A percentile compares a stretch with the other conserved stretches of the same genome.
phyloP scores from a whole-genome alignment of 2,888 invertebrate genomes.

The Phorcus lineatus region DNA sequence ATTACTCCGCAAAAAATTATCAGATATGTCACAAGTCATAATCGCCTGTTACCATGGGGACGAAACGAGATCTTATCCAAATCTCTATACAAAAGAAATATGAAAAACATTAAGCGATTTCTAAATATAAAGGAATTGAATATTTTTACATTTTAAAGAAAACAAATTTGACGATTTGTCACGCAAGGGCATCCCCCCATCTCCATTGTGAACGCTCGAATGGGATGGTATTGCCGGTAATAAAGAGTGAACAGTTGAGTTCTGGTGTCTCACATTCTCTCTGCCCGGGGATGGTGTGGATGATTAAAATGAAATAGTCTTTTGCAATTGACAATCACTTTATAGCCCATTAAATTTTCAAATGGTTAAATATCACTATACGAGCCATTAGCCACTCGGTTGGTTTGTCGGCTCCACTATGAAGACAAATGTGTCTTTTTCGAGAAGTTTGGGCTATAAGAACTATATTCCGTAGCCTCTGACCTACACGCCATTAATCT shows the following conservation, averaged over 20 bases:
- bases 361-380: conserved; percentile 21
- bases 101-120: neutral
- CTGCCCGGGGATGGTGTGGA: neutral
- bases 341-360: conserved; percentile 22
- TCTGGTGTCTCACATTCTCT: neutral
- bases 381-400: conserved; percentile 8
- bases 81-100: neutral
- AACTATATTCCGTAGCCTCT: conserved; percentile 2
- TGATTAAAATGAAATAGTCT: conserved; percentile 11
- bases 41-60: neutral
- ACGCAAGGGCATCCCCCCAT: neutral
- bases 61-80: neutral
- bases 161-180: conserved; percentile 10
- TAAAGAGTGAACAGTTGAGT: neutral
- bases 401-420: neutral
- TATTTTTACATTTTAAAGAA: conserved; percentile 19
- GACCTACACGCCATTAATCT: conserved; percentile 6
- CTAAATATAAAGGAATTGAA: neutral
- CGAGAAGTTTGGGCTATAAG: neutral
- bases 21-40: neutral
- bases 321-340: neutral
- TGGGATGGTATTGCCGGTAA: neutral
- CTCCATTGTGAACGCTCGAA: neutral
- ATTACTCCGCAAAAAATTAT: neutral
- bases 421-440: conserved; percentile 21